A percentile compares a stretch with the other conserved stretches of the same genome.
These are phyloP conservation scores for Papilio protenor DNA, from an alignment of 2,888 invertebrate genomes.

Conservation along the genomic window DNA sequence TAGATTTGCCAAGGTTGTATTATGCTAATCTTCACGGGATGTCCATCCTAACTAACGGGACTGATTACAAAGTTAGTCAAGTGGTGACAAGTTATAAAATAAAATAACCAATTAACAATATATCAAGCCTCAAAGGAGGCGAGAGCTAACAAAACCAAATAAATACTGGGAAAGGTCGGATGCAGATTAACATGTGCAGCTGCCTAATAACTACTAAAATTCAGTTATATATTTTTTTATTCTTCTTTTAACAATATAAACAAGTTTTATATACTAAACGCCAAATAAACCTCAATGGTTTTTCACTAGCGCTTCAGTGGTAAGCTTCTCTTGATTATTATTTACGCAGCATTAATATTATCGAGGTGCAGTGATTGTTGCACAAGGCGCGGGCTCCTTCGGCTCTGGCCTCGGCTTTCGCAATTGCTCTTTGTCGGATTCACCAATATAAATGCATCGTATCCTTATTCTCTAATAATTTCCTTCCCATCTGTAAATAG, in stretches of 20 bases:
- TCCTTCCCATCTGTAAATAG: conserved; percentile 18
- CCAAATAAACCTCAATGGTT: no score
- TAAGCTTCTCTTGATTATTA: conserved; percentile 23
- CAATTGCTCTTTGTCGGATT: conserved; percentile 50
- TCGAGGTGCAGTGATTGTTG: conserved; percentile 35
- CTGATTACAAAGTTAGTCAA: not conserved
- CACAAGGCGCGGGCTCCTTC: conserved; percentile 44
- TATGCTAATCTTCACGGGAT: no score
- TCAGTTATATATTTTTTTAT: no score
- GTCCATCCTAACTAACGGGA: not conserved
- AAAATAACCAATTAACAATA: not conserved
- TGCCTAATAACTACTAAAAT: not conserved
- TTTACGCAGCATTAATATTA: conserved; percentile 33
- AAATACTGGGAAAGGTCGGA: not conserved
- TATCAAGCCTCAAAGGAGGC: not conserved
- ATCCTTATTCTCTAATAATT: conserved; percentile 38
- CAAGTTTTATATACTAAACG: no score
- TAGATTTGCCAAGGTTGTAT: not conserved
- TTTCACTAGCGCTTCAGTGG: no score
- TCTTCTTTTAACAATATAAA: no score
- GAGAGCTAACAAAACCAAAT: not conserved
- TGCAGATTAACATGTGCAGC: not conserved
- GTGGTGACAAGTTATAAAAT: not conserved
- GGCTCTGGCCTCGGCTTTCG: conserved; percentile 53
- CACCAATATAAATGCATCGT: conserved; percentile 45